These are phyloP conservation scores for Pelecanus crispus DNA, from an alignment of 2,113 vertebrate genomes.

Conservation along the genomic window DNA sequence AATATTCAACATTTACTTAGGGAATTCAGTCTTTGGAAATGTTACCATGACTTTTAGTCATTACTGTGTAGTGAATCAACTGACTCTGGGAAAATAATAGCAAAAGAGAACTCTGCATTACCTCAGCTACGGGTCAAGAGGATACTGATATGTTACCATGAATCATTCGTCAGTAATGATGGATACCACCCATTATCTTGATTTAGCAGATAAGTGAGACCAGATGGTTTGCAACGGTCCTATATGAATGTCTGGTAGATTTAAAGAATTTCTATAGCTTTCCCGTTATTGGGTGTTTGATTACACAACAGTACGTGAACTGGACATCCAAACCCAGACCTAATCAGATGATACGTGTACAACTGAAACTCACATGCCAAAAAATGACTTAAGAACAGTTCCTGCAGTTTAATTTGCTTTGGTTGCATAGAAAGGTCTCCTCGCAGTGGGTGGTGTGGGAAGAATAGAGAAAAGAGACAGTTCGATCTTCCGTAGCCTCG, in stretches of 20 bases:
- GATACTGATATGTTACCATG: background rate
- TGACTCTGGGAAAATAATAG: background rate
- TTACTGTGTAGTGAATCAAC: background rate
- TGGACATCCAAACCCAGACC: background rate
- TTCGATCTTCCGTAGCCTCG: background rate
- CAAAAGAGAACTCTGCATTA: background rate
- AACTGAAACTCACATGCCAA: background rate
- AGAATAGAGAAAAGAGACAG: background rate
- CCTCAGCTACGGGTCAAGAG: slow-evolving; percentile 1
- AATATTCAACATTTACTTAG: background rate
- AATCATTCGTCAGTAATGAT: slow-evolving; percentile 29
- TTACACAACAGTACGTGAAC: background rate
- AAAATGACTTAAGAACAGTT: background rate
- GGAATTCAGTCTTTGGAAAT: background rate
- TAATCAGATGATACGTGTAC: background rate
- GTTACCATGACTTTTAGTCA: background rate
- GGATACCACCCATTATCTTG: slow-evolving; percentile 25
- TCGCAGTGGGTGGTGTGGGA: background rate
- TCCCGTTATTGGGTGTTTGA: background rate
- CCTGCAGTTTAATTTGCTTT: background rate
- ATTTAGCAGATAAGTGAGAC: slow-evolving; percentile 14
- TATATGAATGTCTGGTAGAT: background rate
- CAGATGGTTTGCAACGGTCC: slow-evolving; percentile 21
- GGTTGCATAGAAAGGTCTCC: background rate
- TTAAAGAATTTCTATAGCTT: background rate